A percentile compares a stretch with the other conserved stretches of the same genome.
These are phyloP conservation scores for Cryptomyrus ogoouensis DNA, from an alignment of 2,113 vertebrate species.

Conservation along the genomic window DNA sequence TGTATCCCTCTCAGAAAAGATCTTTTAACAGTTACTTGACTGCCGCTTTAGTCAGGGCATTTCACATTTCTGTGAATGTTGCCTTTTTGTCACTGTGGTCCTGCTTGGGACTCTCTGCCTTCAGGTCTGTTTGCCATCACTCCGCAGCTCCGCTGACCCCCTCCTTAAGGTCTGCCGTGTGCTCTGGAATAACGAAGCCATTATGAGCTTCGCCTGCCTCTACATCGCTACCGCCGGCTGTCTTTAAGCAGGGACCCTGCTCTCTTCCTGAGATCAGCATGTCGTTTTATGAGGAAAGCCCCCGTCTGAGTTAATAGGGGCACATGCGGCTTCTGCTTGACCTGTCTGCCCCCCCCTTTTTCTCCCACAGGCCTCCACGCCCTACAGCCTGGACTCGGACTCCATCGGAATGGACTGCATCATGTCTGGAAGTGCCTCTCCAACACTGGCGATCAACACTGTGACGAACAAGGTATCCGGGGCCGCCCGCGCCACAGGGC, in stretches of 20 bases:
- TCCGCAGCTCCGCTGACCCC: neutral
- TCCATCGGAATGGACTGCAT: slow-evolving; percentile 82
- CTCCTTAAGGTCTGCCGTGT: neutral
- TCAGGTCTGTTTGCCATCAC: neutral
- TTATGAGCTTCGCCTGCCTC: neutral
- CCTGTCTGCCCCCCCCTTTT: neutral
- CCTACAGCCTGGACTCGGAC: slow-evolving; percentile 80
- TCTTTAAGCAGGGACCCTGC: neutral
- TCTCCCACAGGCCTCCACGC: slow-evolving; percentile 67
- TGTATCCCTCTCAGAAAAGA: neutral
- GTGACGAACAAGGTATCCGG: slow-evolving; percentile 75
- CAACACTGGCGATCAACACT: slow-evolving; percentile 76
- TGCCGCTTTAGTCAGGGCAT: neutral
- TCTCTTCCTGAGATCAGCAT: neutral
- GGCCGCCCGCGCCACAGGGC: fast-evolving
- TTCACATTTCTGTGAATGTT: neutral
- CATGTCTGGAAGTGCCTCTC: slow-evolving; percentile 76
- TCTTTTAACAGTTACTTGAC: neutral
- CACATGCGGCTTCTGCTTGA: neutral
- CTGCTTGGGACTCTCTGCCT: neutral
- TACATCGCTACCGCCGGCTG: neutral
- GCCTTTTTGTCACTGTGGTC: neutral
- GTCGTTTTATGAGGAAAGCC: neutral
- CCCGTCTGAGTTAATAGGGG: no score
- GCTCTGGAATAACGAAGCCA: neutral